phyloP scores from a whole-genome alignment of 2,797 vertebrate species.

The Smutsia temminckii region DNA sequence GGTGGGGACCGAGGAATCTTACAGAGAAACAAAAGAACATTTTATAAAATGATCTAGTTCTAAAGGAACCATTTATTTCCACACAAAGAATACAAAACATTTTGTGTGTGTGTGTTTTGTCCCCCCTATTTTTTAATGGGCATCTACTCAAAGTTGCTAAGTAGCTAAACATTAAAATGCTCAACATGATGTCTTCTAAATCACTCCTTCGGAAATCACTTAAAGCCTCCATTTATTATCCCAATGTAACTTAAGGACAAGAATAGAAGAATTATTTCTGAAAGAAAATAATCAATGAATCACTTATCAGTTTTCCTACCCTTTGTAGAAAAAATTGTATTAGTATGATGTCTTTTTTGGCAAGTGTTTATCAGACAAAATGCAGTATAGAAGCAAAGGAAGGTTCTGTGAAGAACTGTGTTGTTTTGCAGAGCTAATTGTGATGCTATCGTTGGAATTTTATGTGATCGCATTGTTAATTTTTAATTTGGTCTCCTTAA shows the following conservation, averaged over 20 bases:
- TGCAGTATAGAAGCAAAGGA: slow-evolving; percentile 69
- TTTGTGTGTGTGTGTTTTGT: background rate
- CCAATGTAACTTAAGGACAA: slow-evolving; percentile 76
- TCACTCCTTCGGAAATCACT: slow-evolving; percentile 66
- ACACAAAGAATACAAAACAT: slow-evolving; percentile 8
- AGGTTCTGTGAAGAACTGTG: slow-evolving; percentile 69
- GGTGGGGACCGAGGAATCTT: background rate
- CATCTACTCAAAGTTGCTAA: slow-evolving; percentile 32
- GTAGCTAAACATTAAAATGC: slow-evolving; percentile 68
- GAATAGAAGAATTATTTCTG: slow-evolving; percentile 78
- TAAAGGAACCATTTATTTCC: slow-evolving; percentile 11
- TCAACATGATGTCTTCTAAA: slow-evolving; percentile 65
- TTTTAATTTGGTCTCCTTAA: slow-evolving; percentile 78
- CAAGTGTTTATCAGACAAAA: slow-evolving; percentile 80
- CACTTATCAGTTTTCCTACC: slow-evolving; percentile 80
- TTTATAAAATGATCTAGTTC: slow-evolving; percentile 23
- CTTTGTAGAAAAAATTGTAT: slow-evolving; percentile 82
- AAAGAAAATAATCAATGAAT: slow-evolving; percentile 82
- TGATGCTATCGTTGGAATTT: slow-evolving; percentile 71
- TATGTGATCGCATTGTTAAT: slow-evolving; percentile 78
- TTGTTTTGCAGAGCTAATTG: slow-evolving; percentile 78
- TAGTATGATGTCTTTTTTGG: slow-evolving; percentile 82
- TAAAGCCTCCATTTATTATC: slow-evolving; percentile 75
- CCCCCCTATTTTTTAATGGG: background rate
- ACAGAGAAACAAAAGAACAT: slow-evolving; percentile 7